Conservation (phyloP, 2,888 invertebrate species). For the Melanargia galathea region DNA sequence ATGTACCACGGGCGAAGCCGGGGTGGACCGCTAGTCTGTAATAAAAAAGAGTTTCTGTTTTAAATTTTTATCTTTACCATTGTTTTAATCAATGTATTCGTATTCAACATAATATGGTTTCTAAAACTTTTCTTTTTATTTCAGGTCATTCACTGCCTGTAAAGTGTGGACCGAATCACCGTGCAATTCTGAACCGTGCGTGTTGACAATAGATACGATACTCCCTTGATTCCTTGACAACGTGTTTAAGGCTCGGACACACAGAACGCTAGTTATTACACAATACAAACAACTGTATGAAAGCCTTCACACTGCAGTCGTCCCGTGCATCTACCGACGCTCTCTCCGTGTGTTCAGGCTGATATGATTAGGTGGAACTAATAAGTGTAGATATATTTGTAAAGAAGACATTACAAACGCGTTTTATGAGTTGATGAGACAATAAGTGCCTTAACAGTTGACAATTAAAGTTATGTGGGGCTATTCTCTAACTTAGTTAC, state of each 20-base stretch:
- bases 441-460: slow-evolving; percentile 11
- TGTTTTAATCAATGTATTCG: too few relatives aligned
- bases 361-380: not conserved
- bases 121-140: not conserved
- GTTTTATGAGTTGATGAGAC: not conserved
- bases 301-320: not conserved
- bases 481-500: too few relatives aligned
- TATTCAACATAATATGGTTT: too few relatives aligned
- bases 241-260: not conserved
- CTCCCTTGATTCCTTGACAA: not conserved
- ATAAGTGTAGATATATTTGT: not conserved
- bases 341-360: not conserved
- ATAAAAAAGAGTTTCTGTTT: too few relatives aligned
- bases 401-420: not conserved
- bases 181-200: not conserved
- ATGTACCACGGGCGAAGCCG: too few relatives aligned
- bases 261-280: not conserved
- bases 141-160: not conserved
- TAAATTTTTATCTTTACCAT: too few relatives aligned
- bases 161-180: not conserved
- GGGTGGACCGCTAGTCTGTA: too few relatives aligned
- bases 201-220: not conserved
- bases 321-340: not conserved
- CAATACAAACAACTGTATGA: not conserved
- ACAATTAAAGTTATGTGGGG: not conserved